Base-by-base conservation (phyloP, 2,113 vertebrate genomes). In the Pterophyllum scalare region DNA sequence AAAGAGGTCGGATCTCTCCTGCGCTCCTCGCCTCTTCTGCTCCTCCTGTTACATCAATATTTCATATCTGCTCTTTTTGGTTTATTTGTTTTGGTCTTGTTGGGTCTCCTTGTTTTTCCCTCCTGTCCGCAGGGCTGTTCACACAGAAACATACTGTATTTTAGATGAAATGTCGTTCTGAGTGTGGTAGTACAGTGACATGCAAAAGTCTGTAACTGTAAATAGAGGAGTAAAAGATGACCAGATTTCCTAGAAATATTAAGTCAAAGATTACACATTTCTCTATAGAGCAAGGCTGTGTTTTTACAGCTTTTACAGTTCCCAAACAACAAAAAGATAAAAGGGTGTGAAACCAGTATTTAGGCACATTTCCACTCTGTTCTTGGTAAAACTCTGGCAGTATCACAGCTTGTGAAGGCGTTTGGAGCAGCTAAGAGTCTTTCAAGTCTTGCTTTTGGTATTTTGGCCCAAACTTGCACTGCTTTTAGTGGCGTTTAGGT, bases 1-100 rank as follows among this genome's bases (percentile, higher is more conserved):
- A 54, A 72, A 72, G n/a, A 33, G 17, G 43, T 54, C 54, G 19
- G 11, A 11, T 52, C 67, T 28, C 46, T 54, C 20, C 20, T 60
- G 8, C 77, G 75, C 62, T 76, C 65, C 49, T 83, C 87, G 46
- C 59, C 80, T 40, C 5, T 61, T 26, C 38, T 77, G 5, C 67
- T 79, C 38, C 58, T 77, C 12, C 62, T 56, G 33, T 74, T 80
- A 22, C 84, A 90, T 90, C 79, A 91, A 85, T 88, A 90, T 85
- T 88, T 88, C 20, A 88, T 62, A 78, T 76, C 54, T 80, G 64
- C 43, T 83, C n/a, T 22, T 79, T 65, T 58, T 76, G 75, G 33
- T 54, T 76, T 52, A 75, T 83, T 87, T 78, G 61, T 78, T 75
- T 74, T 67, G 75, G 28, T 82, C 26, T 76, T 75, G 59, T 84